Base-by-base conservation (phyloP, 2,797 vertebrate species). In the Lycodopsis pacificus region DNA sequence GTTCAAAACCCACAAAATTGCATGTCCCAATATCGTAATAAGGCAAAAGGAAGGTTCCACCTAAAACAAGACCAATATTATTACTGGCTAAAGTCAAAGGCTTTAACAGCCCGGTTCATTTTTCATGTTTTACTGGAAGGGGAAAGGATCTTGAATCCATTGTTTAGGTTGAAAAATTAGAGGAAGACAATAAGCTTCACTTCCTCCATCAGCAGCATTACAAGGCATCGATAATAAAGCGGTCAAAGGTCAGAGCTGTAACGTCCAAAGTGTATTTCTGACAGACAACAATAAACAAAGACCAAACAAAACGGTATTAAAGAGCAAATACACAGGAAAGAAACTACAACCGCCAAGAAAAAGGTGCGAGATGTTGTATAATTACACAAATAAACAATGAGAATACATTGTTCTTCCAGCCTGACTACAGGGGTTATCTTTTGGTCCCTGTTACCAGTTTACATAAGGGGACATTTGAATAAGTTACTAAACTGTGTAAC, bases 231-330 rank as follows among this genome's bases (percentile, higher is more conserved):
- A 79, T 67, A 72, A 82, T 58, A 74, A 58, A 80, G 71, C 1
- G 51, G 67, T 66, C 40, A 83, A 36, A 83, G 74, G 83, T 81
- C 80, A 71, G 67, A 68, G 64, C 44, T 38, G 25, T 76, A 32
- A 54, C 38, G 32, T 70, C 30, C 53, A 2, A 7, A 61, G 71
- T 68, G 46, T 51, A 40, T 59, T 65, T n/a, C n/a, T 63, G 20
- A 19, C 44, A 48, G 17, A 19, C 40, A 42, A 42, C 40, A 42
- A 42, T 12, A 15, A 42, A 42, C 40, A 46, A 17, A 65, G 32
- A 58, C 42, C 14, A 66, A 65, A 79, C 46, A 80, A 34, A 85
- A 25, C 17, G 63, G 13, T 17, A n/a, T 58, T 62, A 13, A 44
- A 75, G 34, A 72, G 49, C 44, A 36, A 72, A 53, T 17, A 38